Percentiles rank a stretch among this genome's conserved stretches.
These are phyloP conservation scores for Bagarius yarrelli DNA, from an alignment of 2,113 vertebrate species.

Conservation along the genomic window DNA sequence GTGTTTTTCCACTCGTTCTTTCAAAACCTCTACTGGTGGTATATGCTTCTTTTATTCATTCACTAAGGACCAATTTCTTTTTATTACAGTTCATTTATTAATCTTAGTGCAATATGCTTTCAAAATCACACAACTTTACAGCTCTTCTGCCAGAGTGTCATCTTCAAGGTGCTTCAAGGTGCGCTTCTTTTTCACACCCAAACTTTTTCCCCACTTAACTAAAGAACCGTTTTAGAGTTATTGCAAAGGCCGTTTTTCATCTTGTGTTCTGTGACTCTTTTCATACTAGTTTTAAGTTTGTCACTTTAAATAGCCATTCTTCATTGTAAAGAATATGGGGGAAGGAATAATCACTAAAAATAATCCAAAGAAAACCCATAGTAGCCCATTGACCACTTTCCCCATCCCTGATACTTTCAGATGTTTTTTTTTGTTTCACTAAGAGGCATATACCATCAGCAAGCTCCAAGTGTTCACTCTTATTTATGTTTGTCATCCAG, in stretches of 20 bases:
- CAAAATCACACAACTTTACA: not conserved
- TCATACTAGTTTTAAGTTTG: not conserved
- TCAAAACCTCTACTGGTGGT: slow-evolving; percentile 38
- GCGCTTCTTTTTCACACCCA: not conserved
- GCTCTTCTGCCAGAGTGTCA: not conserved
- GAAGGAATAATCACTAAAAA: not conserved
- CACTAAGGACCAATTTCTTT: not conserved
- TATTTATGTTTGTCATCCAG: not conserved
- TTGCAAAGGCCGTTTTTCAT: not conserved
- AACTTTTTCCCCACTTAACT: not conserved
- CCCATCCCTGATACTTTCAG: not conserved
- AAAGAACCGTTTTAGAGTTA: not conserved
- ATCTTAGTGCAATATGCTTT: slow-evolving; percentile 27
- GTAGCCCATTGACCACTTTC: not conserved
- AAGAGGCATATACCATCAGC: slow-evolving; percentile 38
- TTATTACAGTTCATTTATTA: slow-evolving; percentile 1
- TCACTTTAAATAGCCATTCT: not conserved
- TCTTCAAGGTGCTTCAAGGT: not conserved
- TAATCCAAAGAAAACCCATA: not conserved
- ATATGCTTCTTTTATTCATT: slow-evolving; percentile 23
- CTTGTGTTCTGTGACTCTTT: not conserved
- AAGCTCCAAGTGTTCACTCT: not conserved
- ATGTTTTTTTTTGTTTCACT: not conserved
- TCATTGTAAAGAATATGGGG: not conserved
- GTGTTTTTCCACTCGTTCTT: not conserved